A percentile compares a stretch with the other conserved stretches of the same genome.
These are phyloP conservation scores for Tinamus guttatus DNA, from an alignment of 2,113 vertebrate genomes.

Conservation along the genomic window DNA sequence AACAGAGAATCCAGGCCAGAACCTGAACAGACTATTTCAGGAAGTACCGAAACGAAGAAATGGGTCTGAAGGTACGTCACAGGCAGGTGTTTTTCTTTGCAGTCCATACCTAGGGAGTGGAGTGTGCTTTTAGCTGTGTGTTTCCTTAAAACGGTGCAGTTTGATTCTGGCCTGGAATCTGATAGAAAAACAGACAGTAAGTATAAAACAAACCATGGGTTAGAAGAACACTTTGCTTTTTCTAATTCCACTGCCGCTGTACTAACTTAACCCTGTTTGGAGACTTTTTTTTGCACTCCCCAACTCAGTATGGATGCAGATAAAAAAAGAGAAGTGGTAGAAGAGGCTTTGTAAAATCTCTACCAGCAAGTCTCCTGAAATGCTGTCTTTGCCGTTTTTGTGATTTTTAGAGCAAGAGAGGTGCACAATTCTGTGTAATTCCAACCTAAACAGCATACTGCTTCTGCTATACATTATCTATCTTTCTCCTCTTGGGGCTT, in stretches of 20 bases:
- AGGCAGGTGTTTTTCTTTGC: conserved; percentile 93
- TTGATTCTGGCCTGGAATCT: conserved; percentile 92
- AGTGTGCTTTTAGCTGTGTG: conserved; percentile 81
- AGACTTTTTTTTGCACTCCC: background rate
- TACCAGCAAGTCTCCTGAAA: background rate
- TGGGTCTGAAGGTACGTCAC: conserved; percentile 94
- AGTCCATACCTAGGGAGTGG: conserved; percentile 83
- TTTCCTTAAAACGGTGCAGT: conserved; percentile 80
- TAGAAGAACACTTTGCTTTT: conserved; percentile 56
- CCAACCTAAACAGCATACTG: background rate
- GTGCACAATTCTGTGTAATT: background rate
- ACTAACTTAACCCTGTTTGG: conserved; percentile 61
- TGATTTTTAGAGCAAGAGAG: conserved; percentile 33
- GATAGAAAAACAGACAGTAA: conserved; percentile 88
- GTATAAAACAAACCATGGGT: conserved; percentile 87
- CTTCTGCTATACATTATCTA: background rate
- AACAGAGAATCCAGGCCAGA: conserved; percentile 99
- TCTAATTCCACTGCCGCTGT: conserved; percentile 63
- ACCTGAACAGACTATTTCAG: conserved; percentile 98
- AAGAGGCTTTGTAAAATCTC: conserved; percentile 3
- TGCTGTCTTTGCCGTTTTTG: conserved; percentile 20
- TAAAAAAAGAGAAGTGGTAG: conserved; percentile 1
- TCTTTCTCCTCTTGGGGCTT: conserved; percentile 11
- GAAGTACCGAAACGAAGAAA: conserved; percentile 98
- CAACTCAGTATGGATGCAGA: background rate